Evolutionary conservation across 1,140 invertebrate genomes (phyloP).

Genomic region (Tetragnatha versicolor): DNA sequence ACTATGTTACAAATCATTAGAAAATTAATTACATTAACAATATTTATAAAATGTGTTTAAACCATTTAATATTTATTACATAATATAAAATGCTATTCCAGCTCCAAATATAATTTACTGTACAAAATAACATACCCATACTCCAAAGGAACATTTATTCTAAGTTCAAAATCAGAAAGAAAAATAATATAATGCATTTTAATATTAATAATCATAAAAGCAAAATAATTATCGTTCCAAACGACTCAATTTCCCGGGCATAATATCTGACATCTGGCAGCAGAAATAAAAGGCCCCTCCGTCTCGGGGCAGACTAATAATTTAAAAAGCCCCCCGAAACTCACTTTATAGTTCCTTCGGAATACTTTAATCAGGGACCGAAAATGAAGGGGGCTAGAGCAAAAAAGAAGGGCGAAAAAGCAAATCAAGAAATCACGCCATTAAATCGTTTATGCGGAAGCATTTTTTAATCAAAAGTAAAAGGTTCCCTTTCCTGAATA

Average conservation of each 20-base stretch:
- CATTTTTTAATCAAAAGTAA: constrained; percentile 56
- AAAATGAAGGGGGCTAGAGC: constrained; percentile 18
- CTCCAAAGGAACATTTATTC: neutral
- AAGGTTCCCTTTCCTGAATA: constrained; percentile 30
- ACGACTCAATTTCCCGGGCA: neutral
- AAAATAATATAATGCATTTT: constrained; percentile 31
- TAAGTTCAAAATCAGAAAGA: neutral
- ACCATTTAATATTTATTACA: no score
- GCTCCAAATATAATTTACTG: no score
- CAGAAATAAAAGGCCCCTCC: constrained; percentile 3
- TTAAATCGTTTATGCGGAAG: constrained; percentile 53
- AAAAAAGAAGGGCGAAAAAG: constrained; percentile 32
- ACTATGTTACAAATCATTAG: no score
- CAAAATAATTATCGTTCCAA: constrained; percentile 35
- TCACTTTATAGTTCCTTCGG: no score
- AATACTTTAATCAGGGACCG: constrained; percentile 45
- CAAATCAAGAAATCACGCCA: constrained; percentile 53
- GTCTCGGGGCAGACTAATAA: constrained; percentile 35
- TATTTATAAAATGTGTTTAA: no score
- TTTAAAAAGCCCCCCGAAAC: neutral
- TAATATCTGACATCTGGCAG: constrained; percentile 13
- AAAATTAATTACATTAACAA: no score
- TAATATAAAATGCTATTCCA: no score
- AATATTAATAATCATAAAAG: constrained; percentile 14
- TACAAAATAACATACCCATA: neutral